A percentile compares a stretch with the other conserved stretches of the same genome.
phyloP scores from a whole-genome alignment of 2,113 vertebrate species.

The Ictalurus punctatus region DNA sequence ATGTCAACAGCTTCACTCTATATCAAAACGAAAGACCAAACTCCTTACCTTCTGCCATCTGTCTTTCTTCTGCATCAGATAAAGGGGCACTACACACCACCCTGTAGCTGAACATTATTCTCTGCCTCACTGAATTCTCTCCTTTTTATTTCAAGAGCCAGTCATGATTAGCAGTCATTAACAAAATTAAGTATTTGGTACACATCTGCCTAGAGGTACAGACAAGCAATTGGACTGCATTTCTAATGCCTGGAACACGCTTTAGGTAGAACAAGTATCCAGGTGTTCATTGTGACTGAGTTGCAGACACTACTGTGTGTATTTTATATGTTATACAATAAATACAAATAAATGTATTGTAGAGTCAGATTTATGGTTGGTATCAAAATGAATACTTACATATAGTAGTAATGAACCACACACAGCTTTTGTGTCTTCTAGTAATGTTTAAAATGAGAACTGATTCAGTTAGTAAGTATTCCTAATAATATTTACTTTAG shows the following conservation, averaged over 20 bases:
- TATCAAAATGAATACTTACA: neutral
- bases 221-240: neutral
- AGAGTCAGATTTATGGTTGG: neutral
- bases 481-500: neutral
- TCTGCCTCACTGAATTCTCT: conserved; percentile 1
- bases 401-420: neutral
- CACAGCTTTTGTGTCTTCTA: neutral
- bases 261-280: neutral
- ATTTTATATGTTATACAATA: neutral
- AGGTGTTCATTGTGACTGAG: neutral
- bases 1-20: conserved; percentile 55
- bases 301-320: neutral
- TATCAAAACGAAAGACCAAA: conserved; percentile 57
- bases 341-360: neutral
- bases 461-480: neutral
- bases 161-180: conserved; percentile 29
- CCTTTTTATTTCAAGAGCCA: conserved; percentile 24
- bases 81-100: conserved; percentile 33
- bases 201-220: conserved; percentile 14
- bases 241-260: neutral
- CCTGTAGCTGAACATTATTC: neutral
- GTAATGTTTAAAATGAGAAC: neutral
- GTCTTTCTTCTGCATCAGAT: conserved; percentile 54
- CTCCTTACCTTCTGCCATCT: conserved; percentile 52
- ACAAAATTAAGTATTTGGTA: conserved; percentile 26